Base-by-base conservation (phyloP, 1,140 invertebrate genomes). In the Drosophila gunungcola region DNA sequence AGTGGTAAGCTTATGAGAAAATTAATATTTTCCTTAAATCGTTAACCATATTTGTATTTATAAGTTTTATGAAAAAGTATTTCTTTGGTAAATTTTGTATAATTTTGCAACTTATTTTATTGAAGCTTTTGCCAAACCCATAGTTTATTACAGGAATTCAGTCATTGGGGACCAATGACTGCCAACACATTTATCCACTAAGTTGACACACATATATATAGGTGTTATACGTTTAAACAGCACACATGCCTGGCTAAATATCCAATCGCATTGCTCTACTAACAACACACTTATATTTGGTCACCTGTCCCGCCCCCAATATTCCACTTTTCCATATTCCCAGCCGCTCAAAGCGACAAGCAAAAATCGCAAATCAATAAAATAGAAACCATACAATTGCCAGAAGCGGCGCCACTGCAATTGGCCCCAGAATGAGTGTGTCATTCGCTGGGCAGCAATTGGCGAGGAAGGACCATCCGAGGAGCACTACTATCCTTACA, bases 311-410 rank as follows among this genome's bases (percentile, higher is more conserved):
- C 42, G 27, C 36, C 16, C 42, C 62, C 63, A n/a, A 38, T 51
- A 13, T 39, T 16, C 34, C 41, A 16, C 32, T 25, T 29, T 36
- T 32, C 42, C 52, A 13, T 25, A 36, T 36, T 32, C 42, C 52
- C 21, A 41, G 48, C 11, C 13, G 5, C n/a, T 10, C 45, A 41
- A 64, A 69, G 39, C 52, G 42, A 7, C 55, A 34, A 64, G 36
- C 54, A 25, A 41, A 61, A 76, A 67, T 65, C 41, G 79, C 55
- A 89, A 88, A 89, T 88, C 84, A 60, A 88, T 88, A 89, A 80
- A 83, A 80, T 48, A 3, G 84, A 88, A 88, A 63, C 84, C 84
- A 70, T 89, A 89, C 61, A 88, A 88, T 63, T 60, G 68, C 65
- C 45, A 56, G 39, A 51, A 68, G 46, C 38, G 32, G 57, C 29